These are phyloP conservation scores for Sphecodes monilicornis DNA, from an alignment of 2,888 invertebrate species.

Conservation along the genomic window DNA sequence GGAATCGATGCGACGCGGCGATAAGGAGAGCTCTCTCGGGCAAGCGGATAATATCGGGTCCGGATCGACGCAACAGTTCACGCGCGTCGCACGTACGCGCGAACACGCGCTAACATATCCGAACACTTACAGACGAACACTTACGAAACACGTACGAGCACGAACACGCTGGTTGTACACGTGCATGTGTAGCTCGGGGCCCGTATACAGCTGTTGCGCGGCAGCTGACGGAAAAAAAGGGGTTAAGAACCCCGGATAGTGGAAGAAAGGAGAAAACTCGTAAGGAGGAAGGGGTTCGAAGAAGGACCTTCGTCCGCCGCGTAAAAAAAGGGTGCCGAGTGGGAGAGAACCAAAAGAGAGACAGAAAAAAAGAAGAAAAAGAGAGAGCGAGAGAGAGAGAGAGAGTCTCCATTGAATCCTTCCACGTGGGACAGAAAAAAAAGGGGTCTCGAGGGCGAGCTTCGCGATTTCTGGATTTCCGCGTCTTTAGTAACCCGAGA, in stretches of 20 bases:
- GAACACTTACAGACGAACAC: too few relatives aligned
- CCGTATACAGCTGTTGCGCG: constrained; percentile 80
- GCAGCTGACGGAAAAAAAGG: constrained; percentile 83
- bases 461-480: constrained; percentile 83
- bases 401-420: constrained; percentile 56
- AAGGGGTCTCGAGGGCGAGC: constrained; percentile 59
- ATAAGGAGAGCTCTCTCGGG: constrained; percentile 54
- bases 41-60: constrained; percentile 58
- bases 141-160: neutral
- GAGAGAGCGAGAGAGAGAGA: constrained; percentile 45
- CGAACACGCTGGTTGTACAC: neutral
- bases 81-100: constrained; percentile 25
- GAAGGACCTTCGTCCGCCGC: constrained; percentile 58
- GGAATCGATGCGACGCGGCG: constrained; percentile 53
- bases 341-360: constrained; percentile 46
- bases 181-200: constrained; percentile 35
- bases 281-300: constrained; percentile 60
- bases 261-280: constrained; percentile 66
- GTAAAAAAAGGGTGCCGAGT: constrained; percentile 57
- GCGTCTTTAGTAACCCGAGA: constrained; percentile 83
- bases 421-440: neutral
- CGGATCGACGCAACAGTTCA: constrained; percentile 55
- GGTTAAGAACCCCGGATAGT: constrained; percentile 80
- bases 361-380: constrained; percentile 30
- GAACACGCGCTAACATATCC: constrained; percentile 4